Evolutionary conservation across 2,113 vertebrate species (phyloP).

Genomic region (Gymnobelideus leadbeateri): DNA sequence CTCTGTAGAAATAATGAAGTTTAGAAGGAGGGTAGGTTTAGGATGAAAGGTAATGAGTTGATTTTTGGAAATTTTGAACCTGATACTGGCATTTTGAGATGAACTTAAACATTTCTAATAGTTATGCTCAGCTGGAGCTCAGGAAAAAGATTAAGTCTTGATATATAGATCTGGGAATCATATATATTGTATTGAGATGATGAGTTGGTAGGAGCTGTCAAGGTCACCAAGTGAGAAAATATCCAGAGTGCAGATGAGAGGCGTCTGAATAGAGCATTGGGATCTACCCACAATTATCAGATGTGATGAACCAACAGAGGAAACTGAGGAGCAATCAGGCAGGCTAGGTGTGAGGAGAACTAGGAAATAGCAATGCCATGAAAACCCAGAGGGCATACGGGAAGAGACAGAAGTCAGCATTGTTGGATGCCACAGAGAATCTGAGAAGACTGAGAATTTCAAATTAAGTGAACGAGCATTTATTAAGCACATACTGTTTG

Average conservation of each 20-base stretch:
- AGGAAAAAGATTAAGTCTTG: background rate
- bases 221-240: background rate
- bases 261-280: too few species aligned
- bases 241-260: background rate
- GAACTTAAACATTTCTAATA: background rate
- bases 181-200: background rate
- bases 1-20: background rate
- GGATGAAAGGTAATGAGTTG: background rate
- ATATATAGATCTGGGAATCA: background rate
- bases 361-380: background rate
- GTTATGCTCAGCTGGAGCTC: background rate
- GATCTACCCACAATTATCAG: too few species aligned
- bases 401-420: background rate
- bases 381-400: background rate
- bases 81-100: background rate
- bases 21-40: background rate
- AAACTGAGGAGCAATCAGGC: background rate
- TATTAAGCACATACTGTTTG: background rate
- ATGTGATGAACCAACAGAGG: background rate
- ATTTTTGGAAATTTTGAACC: background rate
- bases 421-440: background rate
- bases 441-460: background rate
- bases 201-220: background rate
- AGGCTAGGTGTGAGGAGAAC: background rate
- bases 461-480: background rate